Percentiles rank a stretch among this genome's conserved stretches.
Conservation (phyloP, 2,797 vertebrate genomes). For the Spinus olivaceus region DNA sequence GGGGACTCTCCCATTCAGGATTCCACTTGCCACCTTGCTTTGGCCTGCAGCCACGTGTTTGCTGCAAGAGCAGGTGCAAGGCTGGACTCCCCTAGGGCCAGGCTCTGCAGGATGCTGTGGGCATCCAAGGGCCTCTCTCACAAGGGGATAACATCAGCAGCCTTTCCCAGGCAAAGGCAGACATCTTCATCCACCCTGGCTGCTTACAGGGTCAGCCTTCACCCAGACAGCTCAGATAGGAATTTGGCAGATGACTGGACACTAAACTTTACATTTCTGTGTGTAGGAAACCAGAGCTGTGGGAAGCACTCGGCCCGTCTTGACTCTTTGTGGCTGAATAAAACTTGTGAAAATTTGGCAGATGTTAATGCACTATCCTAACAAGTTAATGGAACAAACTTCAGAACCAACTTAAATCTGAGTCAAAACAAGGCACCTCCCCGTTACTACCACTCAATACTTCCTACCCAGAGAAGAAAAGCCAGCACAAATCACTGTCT, state of each 20-base stretch:
- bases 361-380: not conserved
- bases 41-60: rapidly evolving
- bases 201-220: rapidly evolving
- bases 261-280: rapidly evolving
- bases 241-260: not conserved
- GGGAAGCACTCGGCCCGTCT: not conserved
- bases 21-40: not conserved
- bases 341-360: not conserved
- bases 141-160: rapidly evolving
- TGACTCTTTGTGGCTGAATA: not conserved
- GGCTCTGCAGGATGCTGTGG: rapidly evolving
- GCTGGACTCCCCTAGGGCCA: rapidly evolving
- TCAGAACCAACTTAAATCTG: not conserved
- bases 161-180: not conserved
- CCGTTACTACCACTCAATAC: not conserved
- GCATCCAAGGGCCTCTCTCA: rapidly evolving
- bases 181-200: not conserved
- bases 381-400: not conserved
- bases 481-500: not conserved
- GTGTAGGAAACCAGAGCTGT: not conserved
- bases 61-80: rapidly evolving
- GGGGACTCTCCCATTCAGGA: rapidly evolving
- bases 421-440: not conserved
- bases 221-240: not conserved
- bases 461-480: not conserved